phyloP scores from a whole-genome alignment of 2,888 invertebrate species.

The Micropterix aruncella region DNA sequence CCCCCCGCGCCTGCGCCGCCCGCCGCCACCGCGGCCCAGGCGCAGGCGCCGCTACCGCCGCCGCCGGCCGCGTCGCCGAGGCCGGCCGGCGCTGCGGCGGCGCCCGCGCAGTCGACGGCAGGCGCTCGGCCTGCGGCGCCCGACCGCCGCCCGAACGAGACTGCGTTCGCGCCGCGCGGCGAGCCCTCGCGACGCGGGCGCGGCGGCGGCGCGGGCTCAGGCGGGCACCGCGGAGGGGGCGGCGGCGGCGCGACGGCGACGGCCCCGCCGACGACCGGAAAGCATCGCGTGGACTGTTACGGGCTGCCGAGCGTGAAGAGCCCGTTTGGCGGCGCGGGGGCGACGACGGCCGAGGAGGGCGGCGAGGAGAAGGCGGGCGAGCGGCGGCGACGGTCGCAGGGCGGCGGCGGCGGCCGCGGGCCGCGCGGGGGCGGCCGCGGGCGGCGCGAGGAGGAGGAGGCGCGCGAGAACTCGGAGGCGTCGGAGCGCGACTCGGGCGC shows the following conservation, averaged over 20 bases:
- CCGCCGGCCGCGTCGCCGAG: background rate
- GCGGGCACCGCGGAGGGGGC: constrained; percentile 35
- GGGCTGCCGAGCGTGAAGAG: constrained; percentile 71
- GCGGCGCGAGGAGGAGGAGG: constrained; percentile 25
- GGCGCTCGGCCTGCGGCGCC: background rate
- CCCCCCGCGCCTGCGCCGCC: background rate
- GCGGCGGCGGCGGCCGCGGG: constrained; percentile 14
- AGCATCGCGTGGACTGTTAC: constrained; percentile 57
- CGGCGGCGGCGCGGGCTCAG: constrained; percentile 39
- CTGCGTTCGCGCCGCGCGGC: constrained; percentile 71
- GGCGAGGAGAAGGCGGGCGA: constrained; percentile 21
- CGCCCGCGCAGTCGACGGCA: background rate
- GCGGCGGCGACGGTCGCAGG: constrained; percentile 19
- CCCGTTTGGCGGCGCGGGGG: constrained; percentile 39
- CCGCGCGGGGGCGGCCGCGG: constrained; percentile 9
- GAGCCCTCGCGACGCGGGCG: constrained; percentile 81
- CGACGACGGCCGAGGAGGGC: constrained; percentile 25
- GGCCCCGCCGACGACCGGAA: constrained; percentile 32
- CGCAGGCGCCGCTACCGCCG: background rate
- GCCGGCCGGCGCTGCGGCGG: background rate
- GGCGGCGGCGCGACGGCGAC: constrained; percentile 12
- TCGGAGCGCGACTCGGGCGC: constrained; percentile 14
- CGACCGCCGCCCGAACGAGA: background rate
- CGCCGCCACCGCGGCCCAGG: background rate
- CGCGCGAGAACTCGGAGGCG: constrained; percentile 13